Percentiles rank a stretch among this genome's conserved stretches.
phyloP scores from a whole-genome alignment of 2,888 invertebrate genomes.

The Corbicula japonica region DNA sequence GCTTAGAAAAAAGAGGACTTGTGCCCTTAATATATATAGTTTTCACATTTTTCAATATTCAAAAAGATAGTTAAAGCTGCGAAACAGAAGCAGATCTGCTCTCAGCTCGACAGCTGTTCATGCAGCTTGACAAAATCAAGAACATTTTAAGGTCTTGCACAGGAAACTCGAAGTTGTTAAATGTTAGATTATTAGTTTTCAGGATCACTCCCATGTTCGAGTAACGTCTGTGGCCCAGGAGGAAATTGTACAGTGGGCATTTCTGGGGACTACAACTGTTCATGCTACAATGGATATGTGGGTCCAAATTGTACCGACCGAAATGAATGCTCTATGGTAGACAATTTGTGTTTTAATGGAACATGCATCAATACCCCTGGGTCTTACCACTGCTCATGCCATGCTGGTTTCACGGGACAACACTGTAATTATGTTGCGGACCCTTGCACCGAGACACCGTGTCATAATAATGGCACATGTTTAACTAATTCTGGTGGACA shows the following conservation, averaged over 20 bases:
- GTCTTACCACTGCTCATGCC: slow-evolving; percentile 8
- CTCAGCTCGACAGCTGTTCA: no score
- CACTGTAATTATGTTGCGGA: not conserved
- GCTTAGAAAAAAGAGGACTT: no score
- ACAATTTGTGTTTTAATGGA: slow-evolving; percentile 9
- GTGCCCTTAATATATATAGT: no score
- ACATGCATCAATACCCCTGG: slow-evolving; percentile 25
- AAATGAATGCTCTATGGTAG: slow-evolving; percentile 4
- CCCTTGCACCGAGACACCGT: not conserved
- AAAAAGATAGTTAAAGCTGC: no score
- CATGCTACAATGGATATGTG: slow-evolving; percentile 9
- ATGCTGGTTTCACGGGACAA: slow-evolving; percentile 1
- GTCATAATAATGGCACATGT: slow-evolving; percentile 19
- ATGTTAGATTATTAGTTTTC: no score
- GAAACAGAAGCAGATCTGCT: no score
- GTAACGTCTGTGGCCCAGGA: not conserved
- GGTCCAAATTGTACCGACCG: slow-evolving; percentile 10
- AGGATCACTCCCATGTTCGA: no score
- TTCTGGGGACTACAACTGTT: not conserved
- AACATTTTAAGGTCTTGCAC: no score
- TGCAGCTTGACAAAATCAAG: no score
- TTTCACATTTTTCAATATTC: no score
- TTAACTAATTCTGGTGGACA: not conserved
- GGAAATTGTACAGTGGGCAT: not conserved
- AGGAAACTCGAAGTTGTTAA: no score